Evolutionary conservation across 1,140 invertebrate species (phyloP), one percentile per base, ranked within the genome.

Genomic region (Plutomurus gul): DNA sequence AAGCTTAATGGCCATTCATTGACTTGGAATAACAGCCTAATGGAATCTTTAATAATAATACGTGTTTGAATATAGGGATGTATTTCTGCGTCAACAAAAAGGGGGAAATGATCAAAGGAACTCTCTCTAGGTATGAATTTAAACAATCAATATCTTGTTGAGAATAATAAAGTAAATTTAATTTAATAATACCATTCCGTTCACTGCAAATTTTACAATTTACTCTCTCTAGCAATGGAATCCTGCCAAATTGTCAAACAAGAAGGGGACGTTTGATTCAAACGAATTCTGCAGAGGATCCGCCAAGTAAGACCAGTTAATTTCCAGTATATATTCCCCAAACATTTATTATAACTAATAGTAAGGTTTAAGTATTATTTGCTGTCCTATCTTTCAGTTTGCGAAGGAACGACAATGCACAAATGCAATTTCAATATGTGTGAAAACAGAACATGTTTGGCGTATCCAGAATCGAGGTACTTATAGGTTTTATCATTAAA

Each of bases 81-180:
- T 95, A 94, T 85, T 95, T 94, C 93, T 95, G 94, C 85, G 93
- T 94, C 0, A 92, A 92, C 79, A 90, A 90, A 13, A 90, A 92
- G 81, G 94, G 94, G 1, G 92, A 93, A 79, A 92, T 93, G 0
- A 86, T 94, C 0, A 93, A 94, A 85, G 93, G 93, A 1, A 93
- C 92, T 0, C 85, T 94, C 30, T n/a, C n/a, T n/a, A n/a, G n/a
- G n/a, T n/a, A n/a, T n/a, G n/a, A n/a, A n/a, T n/a, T n/a, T n/a
- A n/a, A n/a, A n/a, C n/a, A n/a, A n/a, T n/a, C n/a, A n/a, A n/a
- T n/a, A n/a, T n/a, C n/a, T n/a, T n/a, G n/a, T n/a, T n/a, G n/a
- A n/a, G n/a, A n/a, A n/a, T n/a, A n/a, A n/a, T n/a, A n/a, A n/a
- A n/a, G n/a, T n/a, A n/a, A n/a, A n/a, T n/a, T n/a, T n/a, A n/a